Percentiles rank a stretch among this genome's conserved stretches.
These are phyloP conservation scores for Linnaemya vulpina DNA, from an alignment of 2,888 invertebrate genomes.

Conservation along the genomic window DNA sequence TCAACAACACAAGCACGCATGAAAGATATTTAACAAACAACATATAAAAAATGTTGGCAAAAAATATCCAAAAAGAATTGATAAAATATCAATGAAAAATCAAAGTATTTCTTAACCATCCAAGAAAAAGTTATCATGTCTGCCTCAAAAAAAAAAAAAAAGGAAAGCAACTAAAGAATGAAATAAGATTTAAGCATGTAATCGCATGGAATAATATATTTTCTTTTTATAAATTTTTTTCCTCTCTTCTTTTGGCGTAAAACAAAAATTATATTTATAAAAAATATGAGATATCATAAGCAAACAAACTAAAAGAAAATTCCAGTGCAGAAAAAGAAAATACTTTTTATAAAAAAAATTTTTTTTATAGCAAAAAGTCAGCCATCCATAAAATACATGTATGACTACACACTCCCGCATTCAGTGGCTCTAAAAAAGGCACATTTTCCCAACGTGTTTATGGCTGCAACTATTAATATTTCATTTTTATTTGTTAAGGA, in stretches of 20 bases:
- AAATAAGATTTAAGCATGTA: constrained; percentile 57
- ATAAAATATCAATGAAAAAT: constrained; percentile 49
- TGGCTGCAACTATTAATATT: constrained; percentile 22
- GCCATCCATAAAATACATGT: neutral
- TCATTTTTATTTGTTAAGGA: neutral
- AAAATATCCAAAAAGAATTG: neutral
- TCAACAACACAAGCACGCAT: constrained; percentile 60
- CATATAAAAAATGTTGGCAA: neutral
- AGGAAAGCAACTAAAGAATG: constrained; percentile 3
- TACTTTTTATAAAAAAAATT: neutral
- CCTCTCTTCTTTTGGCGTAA: neutral
- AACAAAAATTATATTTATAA: neutral
- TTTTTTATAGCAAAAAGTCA: constrained; percentile 37
- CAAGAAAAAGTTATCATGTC: neutral
- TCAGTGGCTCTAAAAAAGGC: constrained; percentile 48
- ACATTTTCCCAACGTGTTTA: constrained; percentile 13
- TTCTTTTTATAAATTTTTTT: neutral
- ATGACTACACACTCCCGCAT: constrained; percentile 23
- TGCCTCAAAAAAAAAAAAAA: constrained; percentile 5
- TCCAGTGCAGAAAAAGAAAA: neutral
- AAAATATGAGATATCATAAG: constrained; percentile 16
- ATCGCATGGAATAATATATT: constrained; percentile 58
- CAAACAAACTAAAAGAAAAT: constrained; percentile 42
- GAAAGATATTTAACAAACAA: constrained; percentile 44
- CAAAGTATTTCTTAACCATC: constrained; percentile 33